Evolutionary conservation across 2,888 invertebrate species (phyloP), one percentile per base, ranked within the genome.

Genomic region (Boloria selene): DNA sequence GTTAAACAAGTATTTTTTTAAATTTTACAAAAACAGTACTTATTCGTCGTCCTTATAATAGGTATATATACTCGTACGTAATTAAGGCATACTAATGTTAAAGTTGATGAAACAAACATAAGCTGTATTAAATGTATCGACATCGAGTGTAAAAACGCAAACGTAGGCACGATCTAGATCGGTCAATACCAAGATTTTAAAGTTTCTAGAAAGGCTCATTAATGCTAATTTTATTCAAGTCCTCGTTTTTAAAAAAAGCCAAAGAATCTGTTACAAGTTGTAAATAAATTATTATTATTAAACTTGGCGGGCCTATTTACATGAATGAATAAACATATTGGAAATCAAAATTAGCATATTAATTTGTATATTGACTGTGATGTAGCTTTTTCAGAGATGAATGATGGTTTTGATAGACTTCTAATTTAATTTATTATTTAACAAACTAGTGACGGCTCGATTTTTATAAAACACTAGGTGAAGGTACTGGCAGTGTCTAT

Each of bases 21-120:
- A 26, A 45, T 49, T 68, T 74, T 69, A 71, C 71, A 72, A 77
- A 77, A 76, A 78, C 73, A 72, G 69, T 72, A 75, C 75, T 81
- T 77, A 70, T 80, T 81, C 78, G 80, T 80, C 75, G 71, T 66
- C 61, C 64, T 74, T 75, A 73, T 75, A 69, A 73, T 60, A 75
- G n/a, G n/a, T n/a, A 22, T 22, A 22, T 22, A n/a, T 22, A 22
- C 3, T 1, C 22, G 2, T 77, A 74, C 71, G 70, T 73, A 76
- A 77, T 76, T 79, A 79, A 77, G 72, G 70, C 60, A 64, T 70
- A 10, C 31, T 38, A 50, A 62, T 73, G 70, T 71, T 72, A 73
- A 73, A 70, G 44, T 64, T 71, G 69, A 65, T 56, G 62, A 69
- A 65, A 63, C 60, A 67, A 71, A 70, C 66, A 62, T 67, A 62